Base-by-base conservation (phyloP, 2,113 vertebrate genomes). In the Misgurnus anguillicaudatus region DNA sequence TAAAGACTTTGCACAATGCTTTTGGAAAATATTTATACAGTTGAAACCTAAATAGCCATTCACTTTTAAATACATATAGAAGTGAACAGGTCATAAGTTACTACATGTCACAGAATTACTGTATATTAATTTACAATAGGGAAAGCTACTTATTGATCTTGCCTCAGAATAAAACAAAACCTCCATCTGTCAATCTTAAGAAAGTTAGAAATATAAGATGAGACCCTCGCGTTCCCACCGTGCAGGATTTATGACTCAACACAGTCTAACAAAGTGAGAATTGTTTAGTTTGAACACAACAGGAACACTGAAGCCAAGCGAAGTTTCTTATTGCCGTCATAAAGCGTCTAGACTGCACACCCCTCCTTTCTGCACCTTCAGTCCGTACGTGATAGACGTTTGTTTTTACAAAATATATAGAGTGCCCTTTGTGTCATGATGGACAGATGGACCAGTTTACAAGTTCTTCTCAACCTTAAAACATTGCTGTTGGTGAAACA, bases 331-430 rank as follows among this genome's bases (percentile, higher is more conserved):
- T 96, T 96, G 96, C 94, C 86, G 94, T 93, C 92, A 96, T 99
- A 99, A 99, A 99, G 87, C 93, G 97, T 99, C 98, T 98, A 99
- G 98, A 99, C 98, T 95, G 93, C 94, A 93, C 95, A 95, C 95
- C 95, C 94, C 94, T 95, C 93, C 95, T 93, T 86, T 89, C 86
- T 91, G 85, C 87, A 89, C 87, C 89, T 90, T 88, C 87, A 85
- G 80, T 82, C 83, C 48, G 85, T 64, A 87, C 41, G 47, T 83
- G 85, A 90, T 89, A 80, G 80, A 75, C 89, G 89, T 91, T 93
- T 95, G 95, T 94, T 92, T 91, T 89, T 95, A 92, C 95, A 89
- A 94, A 92, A 96, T 96, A 93, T 95, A 95, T 93, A 92, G 92
- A 93, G 90, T 83, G 85, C 92, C 90, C 87, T 91, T 91, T 92